These are phyloP conservation scores for Dicrostonyx torquatus DNA, from an alignment of 2,797 vertebrate genomes.

Conservation along the genomic window DNA sequence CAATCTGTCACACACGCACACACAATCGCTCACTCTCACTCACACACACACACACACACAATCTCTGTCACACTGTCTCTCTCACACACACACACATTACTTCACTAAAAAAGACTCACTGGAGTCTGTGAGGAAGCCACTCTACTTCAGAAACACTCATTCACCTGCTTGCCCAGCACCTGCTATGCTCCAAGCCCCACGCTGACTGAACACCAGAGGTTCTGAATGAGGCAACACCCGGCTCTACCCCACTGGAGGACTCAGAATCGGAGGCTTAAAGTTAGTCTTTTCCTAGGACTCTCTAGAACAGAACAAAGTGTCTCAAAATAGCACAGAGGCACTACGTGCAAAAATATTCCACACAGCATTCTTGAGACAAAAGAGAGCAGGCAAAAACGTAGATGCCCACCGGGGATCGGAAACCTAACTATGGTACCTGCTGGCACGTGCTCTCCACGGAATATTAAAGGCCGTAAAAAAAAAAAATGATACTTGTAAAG, in stretches of 20 bases:
- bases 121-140: neutral
- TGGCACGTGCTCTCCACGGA: neutral
- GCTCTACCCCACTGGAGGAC: neutral
- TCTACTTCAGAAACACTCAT: neutral
- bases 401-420: neutral
- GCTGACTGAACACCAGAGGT: neutral
- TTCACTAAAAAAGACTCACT: neutral
- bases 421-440: rapidly evolving
- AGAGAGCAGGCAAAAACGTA: neutral
- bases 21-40: too few relatives aligned
- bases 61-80: too few relatives aligned
- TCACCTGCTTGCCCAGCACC: neutral
- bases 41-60: neutral
- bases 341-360: neutral
- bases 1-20: too few relatives aligned
- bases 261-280: neutral
- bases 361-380: neutral
- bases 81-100: too few relatives aligned
- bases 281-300: neutral
- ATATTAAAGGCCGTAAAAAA: neutral
- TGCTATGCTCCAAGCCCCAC: neutral
- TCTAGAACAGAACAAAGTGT: conserved; percentile 53
- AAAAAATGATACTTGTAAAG: neutral
- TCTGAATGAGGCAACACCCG: rapidly evolving
- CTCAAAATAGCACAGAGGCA: neutral